Percentiles rank a stretch among this genome's conserved stretches.
phyloP scores from a whole-genome alignment of 2,888 invertebrate genomes.

The Exephanes ischioxanthus region DNA sequence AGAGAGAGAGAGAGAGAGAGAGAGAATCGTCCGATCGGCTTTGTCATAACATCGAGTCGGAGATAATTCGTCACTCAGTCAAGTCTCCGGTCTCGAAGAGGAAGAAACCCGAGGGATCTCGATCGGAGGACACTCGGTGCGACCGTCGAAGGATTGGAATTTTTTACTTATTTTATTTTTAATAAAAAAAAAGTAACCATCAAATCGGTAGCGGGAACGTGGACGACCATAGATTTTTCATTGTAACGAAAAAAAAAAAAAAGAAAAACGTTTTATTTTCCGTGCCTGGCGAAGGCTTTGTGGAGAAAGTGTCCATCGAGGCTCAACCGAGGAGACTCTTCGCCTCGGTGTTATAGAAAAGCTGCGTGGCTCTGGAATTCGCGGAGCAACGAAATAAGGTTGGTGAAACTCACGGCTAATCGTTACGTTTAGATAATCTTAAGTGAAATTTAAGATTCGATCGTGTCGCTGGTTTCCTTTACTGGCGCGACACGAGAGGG shows the following conservation, averaged over 20 bases:
- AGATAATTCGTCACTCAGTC: background rate
- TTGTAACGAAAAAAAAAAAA: background rate
- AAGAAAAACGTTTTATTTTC: conserved; percentile 45
- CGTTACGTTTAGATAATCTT: conserved; percentile 33
- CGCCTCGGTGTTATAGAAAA: conserved; percentile 66
- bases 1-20: conserved; percentile 6
- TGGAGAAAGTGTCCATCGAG: conserved; percentile 72
- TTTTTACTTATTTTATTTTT: too few species aligned
- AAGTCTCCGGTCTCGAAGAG: background rate
- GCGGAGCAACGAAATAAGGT: conserved; percentile 78
- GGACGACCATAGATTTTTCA: background rate
- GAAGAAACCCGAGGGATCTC: background rate
- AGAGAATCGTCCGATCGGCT: background rate
- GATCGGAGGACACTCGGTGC: background rate
- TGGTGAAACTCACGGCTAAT: conserved; percentile 77
- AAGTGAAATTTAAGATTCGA: conserved; percentile 7
- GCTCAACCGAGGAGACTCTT: conserved; percentile 47
- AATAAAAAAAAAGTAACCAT: background rate
- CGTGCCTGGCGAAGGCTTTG: conserved; percentile 41
- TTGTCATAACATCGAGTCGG: background rate
- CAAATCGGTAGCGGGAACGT: background rate
- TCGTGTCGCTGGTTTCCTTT: background rate
- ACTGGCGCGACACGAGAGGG: background rate
- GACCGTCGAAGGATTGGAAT: background rate
- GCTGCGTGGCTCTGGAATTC: conserved; percentile 68